Base-by-base conservation (phyloP, 2,888 invertebrate species). In the Bellardia pandia region DNA sequence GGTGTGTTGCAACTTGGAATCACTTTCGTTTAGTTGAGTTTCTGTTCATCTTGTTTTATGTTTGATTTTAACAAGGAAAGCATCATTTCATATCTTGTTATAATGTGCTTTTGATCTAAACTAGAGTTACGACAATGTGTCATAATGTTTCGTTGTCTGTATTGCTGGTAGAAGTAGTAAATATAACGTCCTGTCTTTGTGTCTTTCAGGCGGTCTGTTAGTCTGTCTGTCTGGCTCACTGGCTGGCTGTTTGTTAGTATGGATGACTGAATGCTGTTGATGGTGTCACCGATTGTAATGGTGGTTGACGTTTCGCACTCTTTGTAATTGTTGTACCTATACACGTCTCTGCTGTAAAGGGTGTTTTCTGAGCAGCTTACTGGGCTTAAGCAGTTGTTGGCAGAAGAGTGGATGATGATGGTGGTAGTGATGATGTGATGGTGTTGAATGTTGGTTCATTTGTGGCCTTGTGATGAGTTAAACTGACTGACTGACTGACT, bases 221-320 rank as follows among this genome's bases (percentile, higher is more conserved):
- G 79, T 60, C 66, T 23, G n/a, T 51, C 42, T 23, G n/a, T 51
- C 42, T 64, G 78, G 14, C 74, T 62, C 30, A 71, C 33, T 56
- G 64, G 75, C 33, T 56, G 64, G 66, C 66, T 56, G 66, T 23
- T 11, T 58, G 45, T 76, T 64, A 30, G 53, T 51, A 42, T 82
- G 86, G 68, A 58, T 87, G 74, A 83, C 33, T 74, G 80, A 69
- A 58, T 74, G 74, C 33, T 84, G 82, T 68, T 85, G 85, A 81
- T 86, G 85, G 82, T 85, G 86, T 86, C 85, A 85, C 79, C 85
- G 86, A 89, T 89, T 89, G 89, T 80, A 56, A 81, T 86, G 85
- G 88, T 88, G 86, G 89, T 88, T 88, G 88, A 86, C 88, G 86
- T 84, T 84, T 89, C 85, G 83, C 85, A 87, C 87, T 79, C 82